Conservation (phyloP, 2,797 vertebrate genomes). For the Numenius phaeopus region DNA sequence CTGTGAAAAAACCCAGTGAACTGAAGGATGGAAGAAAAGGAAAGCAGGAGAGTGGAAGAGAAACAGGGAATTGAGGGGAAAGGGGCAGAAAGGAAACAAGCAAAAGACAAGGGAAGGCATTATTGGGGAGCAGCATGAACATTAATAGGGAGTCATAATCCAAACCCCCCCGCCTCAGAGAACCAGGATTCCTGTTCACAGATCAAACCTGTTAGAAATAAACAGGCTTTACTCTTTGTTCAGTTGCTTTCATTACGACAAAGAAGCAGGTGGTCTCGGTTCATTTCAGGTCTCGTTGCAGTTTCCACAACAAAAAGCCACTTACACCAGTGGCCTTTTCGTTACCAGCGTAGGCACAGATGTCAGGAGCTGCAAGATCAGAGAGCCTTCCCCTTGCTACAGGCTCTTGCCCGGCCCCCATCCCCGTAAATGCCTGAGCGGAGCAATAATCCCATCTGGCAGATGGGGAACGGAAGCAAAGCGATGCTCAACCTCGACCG, state of each 20-base stretch:
- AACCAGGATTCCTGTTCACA: background rate
- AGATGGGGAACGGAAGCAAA: background rate
- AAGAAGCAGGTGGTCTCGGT: background rate
- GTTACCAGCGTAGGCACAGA: background rate
- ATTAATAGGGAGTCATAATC: background rate
- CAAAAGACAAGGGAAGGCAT: background rate
- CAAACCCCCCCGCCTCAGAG: background rate
- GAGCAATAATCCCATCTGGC: background rate
- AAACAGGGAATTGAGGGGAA: background rate
- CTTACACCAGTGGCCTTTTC: background rate
- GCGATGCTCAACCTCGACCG: accelerated
- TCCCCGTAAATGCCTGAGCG: accelerated
- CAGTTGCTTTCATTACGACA: background rate
- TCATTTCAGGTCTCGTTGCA: background rate
- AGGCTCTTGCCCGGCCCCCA: background rate
- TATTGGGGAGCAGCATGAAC: background rate
- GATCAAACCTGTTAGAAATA: background rate
- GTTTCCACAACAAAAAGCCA: background rate
- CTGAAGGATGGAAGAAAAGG: background rate
- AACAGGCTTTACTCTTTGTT: background rate
- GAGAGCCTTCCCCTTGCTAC: background rate
- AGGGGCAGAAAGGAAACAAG: background rate
- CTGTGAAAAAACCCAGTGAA: background rate
- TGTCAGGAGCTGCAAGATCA: background rate
- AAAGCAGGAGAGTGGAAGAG: background rate